Conservation (phyloP, 2,888 invertebrate species). For the Scaeva pyrastri region DNA sequence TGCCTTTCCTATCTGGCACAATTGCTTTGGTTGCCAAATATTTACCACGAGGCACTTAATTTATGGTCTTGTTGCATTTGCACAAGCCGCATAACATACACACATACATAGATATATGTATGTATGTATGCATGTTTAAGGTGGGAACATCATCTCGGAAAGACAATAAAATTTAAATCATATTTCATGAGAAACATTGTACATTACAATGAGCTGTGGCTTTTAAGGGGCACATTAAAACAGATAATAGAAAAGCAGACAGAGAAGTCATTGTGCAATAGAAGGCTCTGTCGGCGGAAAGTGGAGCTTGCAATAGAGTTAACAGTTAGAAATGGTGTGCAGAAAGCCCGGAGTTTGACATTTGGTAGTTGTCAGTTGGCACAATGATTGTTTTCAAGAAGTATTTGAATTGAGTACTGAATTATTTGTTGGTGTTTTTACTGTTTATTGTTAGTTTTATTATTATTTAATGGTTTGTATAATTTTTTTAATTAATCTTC, state of each 20-base stretch:
- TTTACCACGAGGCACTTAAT: neutral
- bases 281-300: neutral
- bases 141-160: slow-evolving; percentile 47
- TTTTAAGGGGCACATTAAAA: slow-evolving; percentile 24
- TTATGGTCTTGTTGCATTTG: slow-evolving; percentile 31
- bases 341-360: no score
- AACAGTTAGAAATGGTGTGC: neutral
- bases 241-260: slow-evolving; percentile 1
- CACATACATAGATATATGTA: no score
- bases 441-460: no score
- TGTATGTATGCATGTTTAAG: neutral
- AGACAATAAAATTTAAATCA: slow-evolving; percentile 55
- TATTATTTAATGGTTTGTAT: no score
- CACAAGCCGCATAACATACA: no score
- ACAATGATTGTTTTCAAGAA: no score
- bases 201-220: slow-evolving; percentile 1
- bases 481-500: no score
- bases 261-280: slow-evolving; percentile 7
- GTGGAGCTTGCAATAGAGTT: neutral
- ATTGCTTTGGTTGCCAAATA: slow-evolving; percentile 48
- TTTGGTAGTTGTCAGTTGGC: no score
- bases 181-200: slow-evolving; percentile 32
- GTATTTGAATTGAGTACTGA: no score
- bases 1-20: slow-evolving; percentile 9
- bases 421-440: no score